Evolutionary conservation across 1,140 invertebrate genomes (phyloP).

Genomic region (Sycophaga agraensis): DNA sequence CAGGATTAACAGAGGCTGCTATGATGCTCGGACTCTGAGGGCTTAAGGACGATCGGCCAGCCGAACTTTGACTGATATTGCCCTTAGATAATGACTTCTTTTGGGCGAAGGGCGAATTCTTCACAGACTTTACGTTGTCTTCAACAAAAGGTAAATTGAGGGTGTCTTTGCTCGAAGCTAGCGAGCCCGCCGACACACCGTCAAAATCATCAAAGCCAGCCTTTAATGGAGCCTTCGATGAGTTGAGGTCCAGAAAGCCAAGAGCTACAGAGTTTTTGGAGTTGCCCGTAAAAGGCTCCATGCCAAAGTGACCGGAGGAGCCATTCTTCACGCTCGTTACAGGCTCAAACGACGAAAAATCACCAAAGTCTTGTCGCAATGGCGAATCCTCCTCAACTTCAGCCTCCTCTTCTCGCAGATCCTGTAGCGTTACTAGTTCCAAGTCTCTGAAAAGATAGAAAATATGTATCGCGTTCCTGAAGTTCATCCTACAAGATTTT

Average conservation of each 20-base stretch:
- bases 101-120: constrained; percentile 46
- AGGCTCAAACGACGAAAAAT: constrained; percentile 50
- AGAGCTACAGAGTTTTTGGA: constrained; percentile 19
- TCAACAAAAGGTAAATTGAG: constrained; percentile 52
- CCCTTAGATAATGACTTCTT: constrained; percentile 41
- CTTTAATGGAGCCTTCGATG: constrained; percentile 48
- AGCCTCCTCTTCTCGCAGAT: constrained; percentile 46
- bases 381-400: constrained; percentile 50
- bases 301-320: constrained; percentile 5
- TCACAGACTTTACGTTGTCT: constrained; percentile 48
- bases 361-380: constrained; percentile 46
- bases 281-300: constrained; percentile 24
- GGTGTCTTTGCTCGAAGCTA: constrained; percentile 50
- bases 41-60: constrained; percentile 38
- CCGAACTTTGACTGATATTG: constrained; percentile 42
- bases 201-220: constrained; percentile 56
- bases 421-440: constrained; percentile 42
- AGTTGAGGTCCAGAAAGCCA: constrained; percentile 46
- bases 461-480: no score
- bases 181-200: constrained; percentile 45
- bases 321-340: constrained; percentile 19
- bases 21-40: constrained; percentile 35
- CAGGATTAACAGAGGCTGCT: background rate
- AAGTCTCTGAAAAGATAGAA: constrained; percentile 43
- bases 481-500: no score